These are phyloP conservation scores for Manis crassicaudata DNA, from an alignment of 2,797 vertebrate species.

Conservation along the genomic window DNA sequence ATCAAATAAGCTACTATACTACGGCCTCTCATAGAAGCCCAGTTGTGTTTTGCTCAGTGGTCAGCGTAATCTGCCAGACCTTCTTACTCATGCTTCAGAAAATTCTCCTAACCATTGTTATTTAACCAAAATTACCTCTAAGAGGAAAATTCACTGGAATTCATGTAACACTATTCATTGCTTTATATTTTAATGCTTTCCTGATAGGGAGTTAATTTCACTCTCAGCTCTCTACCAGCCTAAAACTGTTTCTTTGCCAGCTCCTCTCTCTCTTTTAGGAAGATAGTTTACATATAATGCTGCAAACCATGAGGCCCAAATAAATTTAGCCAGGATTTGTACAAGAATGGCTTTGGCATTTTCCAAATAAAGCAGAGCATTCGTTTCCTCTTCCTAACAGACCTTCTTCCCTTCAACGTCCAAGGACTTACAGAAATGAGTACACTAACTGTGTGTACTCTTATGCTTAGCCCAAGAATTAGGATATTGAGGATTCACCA, in stretches of 20 bases:
- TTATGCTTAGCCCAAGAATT: not conserved
- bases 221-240: not conserved
- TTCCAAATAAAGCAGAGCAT: not conserved
- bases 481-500: not conserved
- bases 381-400: not conserved
- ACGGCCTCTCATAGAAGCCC: slow-evolving; percentile 76
- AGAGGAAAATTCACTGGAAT: not conserved
- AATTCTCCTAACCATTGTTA: slow-evolving; percentile 45
- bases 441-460: not conserved
- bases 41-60: slow-evolving; percentile 70
- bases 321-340: not conserved
- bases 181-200: not conserved
- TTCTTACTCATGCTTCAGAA: slow-evolving; percentile 75
- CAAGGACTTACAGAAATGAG: not conserved
- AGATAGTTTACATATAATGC: not conserved
- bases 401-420: not conserved
- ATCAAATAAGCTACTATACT: slow-evolving; percentile 4
- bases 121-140: not conserved
- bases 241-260: not conserved
- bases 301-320: not conserved
- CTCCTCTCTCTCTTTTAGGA: not conserved
- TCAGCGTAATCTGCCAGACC: slow-evolving; percentile 70
- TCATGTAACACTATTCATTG: not conserved
- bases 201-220: not conserved
- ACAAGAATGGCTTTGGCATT: not conserved